Evolutionary conservation across 2,797 vertebrate genomes (phyloP), one percentile per base, ranked within the genome.

Genomic region (Decapterus maruadsi): DNA sequence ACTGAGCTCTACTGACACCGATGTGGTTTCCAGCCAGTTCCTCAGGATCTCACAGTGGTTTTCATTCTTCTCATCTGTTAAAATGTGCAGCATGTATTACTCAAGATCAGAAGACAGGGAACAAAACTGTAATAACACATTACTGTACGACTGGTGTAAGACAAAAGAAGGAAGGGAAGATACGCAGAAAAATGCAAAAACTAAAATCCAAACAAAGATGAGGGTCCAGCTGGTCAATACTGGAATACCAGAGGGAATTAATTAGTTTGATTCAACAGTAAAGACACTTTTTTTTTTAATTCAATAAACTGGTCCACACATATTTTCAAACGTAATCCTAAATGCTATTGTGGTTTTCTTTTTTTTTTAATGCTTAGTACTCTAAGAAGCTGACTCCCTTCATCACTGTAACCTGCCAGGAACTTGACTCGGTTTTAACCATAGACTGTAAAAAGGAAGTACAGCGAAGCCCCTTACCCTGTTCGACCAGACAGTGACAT

Each of bases 1-100:
- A 69, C 83, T 82, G 29, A 98, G 86, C 72, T 96, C 92, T 89
- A 96, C 89, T 0, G 84, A 94, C 83, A 98, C 83, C 26, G 48
- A 60, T 51, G 95, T 71, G 9, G 92, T 90, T 26, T 91, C 70
- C 60, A 93, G 60, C 72, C 87, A 74, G 43, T 81, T 68, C 45
- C 68, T 81, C 17, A 92, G 86, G 59, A 75, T 90, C 81, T 84
- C 96, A 83, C 91, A 93, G 0, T 85, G 64, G 48, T 86, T 50
- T 26, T 73, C 77, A 42, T 68, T 65, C 7, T 57, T 70, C 11
- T 84, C 90, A 63, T 73, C 96, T 97, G 38, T 4, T 70, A 64
- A 82, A 72, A 79, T 34, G 31, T 68, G n/a, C 2, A 69, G 5
- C 34, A 50, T 54, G 12, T 2, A 64, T 16, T 26, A 6, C 40